Evolutionary conservation across 2,113 vertebrate genomes (phyloP), one percentile per base, ranked within the genome.

Genomic region (Apodemus sylvaticus): DNA sequence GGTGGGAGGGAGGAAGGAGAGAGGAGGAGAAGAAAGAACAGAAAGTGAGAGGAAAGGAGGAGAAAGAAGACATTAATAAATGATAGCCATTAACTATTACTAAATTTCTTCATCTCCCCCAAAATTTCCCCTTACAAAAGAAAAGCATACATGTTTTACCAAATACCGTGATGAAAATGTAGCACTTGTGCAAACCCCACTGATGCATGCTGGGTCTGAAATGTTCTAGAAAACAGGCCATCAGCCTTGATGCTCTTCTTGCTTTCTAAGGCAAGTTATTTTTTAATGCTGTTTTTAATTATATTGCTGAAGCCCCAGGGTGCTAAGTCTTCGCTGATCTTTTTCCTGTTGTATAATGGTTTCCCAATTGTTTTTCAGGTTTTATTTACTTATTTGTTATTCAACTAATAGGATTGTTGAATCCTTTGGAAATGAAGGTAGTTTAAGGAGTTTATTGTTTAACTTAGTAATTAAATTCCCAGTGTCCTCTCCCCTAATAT

Each of bases 381-480:
- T 95, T 95, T 96, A 53, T 86, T 95, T 96, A 82, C 89, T 94
- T 95, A 93, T 51, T 86, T 96, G 79, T 82, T 87, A 93, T 79
- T 95, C n/a, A 9, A 89, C 94, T 97, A 97, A 97, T 96, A 96
- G 89, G 96, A 97, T 16, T 89, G 89, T 74, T 93, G 42, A 93
- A 91, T 93, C 64, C 39, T 60, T 93, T 90, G 92, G 83, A 96
- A 98, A 96, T 94, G 87, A 89, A 96, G 93, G 95, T 86, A 96
- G 91, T 92, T 96, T 93, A 96, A 95, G 90, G 93, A 93, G 89
- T 94, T 93, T 95, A 88, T 90, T 94, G 91, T 94, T 91, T 91
- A 96, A 92, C 93, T 94, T 94, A 89, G 82, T 96, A 93, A 97
- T 97, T 97, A 97, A 96, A 93, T 94, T 94, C 93, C n/a, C n/a